These are phyloP conservation scores for Drosophila pseudoobscura DNA, from an alignment of 1,140 invertebrate genomes.

Conservation along the genomic window DNA sequence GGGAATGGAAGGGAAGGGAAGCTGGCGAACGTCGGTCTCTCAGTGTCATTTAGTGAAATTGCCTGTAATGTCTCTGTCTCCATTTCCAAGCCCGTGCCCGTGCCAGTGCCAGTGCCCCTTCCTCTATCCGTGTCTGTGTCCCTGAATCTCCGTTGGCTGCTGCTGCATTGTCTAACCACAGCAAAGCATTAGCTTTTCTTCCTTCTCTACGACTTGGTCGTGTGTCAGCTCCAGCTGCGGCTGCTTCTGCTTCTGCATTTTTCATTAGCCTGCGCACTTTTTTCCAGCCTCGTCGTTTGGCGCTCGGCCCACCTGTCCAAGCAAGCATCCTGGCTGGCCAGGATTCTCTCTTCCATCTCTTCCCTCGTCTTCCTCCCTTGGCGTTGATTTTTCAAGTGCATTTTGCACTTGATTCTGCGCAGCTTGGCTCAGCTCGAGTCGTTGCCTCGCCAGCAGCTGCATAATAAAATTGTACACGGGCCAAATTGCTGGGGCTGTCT, in stretches of 20 bases:
- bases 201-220: constrained; percentile 58
- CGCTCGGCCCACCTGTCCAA: constrained; percentile 54
- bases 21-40: constrained; percentile 22
- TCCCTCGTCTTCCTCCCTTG: background rate
- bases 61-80: constrained; percentile 64
- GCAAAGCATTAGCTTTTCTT: constrained; percentile 51
- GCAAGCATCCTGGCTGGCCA: background rate
- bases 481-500: constrained; percentile 27
- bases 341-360: background rate
- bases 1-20: constrained; percentile 3
- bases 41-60: constrained; percentile 77
- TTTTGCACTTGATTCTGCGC: constrained; percentile 67
- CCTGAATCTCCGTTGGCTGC: constrained; percentile 31
- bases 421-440: constrained; percentile 22
- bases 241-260: constrained; percentile 54
- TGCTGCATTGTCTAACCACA: constrained; percentile 67
- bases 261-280: constrained; percentile 65
- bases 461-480: constrained; percentile 59
- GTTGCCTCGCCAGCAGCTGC: constrained; percentile 35
- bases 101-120: background rate
- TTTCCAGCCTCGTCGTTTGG: constrained; percentile 28
- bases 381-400: constrained; percentile 68
- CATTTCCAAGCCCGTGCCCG: background rate
- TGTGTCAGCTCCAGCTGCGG: constrained; percentile 62
- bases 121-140: constrained; percentile 21